phyloP scores from a whole-genome alignment of 23 tunicate genomes.

The Clavelina lepadiformis region DNA sequence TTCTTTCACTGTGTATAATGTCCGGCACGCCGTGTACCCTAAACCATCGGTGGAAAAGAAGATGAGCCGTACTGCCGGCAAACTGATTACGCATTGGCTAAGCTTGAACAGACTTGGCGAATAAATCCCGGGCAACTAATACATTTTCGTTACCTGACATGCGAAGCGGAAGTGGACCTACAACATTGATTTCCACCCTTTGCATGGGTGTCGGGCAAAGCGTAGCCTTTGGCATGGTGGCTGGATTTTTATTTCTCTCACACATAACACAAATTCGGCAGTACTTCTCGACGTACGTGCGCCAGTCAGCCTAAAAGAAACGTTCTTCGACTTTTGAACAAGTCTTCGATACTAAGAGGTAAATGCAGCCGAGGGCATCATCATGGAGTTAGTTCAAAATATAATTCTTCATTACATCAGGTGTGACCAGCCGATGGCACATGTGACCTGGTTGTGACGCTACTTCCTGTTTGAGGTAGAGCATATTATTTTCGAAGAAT shows the following conservation, averaged over 20 bases:
- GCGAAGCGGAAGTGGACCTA: neutral
- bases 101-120: neutral
- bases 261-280: neutral
- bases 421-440: neutral
- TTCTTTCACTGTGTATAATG: neutral
- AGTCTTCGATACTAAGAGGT: too few species aligned
- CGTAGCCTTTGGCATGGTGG: neutral
- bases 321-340: too few species aligned
- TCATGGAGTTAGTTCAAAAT: neutral
- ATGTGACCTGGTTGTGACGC: neutral
- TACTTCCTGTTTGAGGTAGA: neutral
- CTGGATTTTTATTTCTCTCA: neutral
- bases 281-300: neutral
- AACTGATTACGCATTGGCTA: neutral
- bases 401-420: neutral
- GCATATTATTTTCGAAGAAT: neutral
- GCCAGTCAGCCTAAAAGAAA: too few species aligned
- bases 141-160: neutral
- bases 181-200: neutral
- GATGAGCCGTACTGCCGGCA: neutral
- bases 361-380: neutral
- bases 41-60: neutral
- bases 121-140: neutral
- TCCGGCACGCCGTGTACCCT: neutral
- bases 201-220: neutral